Base-by-base conservation (phyloP, 2,888 invertebrate genomes). In the Callosobruchus maculatus region DNA sequence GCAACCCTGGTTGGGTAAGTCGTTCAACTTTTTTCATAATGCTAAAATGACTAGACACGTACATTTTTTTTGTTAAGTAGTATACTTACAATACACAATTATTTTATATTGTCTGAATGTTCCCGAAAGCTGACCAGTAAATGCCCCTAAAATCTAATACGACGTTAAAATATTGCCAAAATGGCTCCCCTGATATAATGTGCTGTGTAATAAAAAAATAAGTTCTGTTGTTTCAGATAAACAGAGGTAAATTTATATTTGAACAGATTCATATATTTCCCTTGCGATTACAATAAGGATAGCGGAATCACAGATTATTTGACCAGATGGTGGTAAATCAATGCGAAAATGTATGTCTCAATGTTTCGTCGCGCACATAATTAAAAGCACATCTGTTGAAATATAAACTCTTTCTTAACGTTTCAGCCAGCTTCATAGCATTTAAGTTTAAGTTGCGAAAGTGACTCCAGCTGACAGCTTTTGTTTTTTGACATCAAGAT, bases 31-130 rank as follows among this genome's bases (percentile, higher is more conserved):
- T 31, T 21, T 20, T n/a, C n/a, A 70, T 67, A 73, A 49, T 73
- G 71, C 73, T 67, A 74, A 77, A 73, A 77, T 74, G 75, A 77
- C 75, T 77, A 80, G 75, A 78, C 76, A 75, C 73, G 70, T 68
- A 76, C 70, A 70, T 70, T 31, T 66, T 71, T 72, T 78, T 76
- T 69, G 73, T 78, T 49, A 49, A 49, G 13, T 13, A n/a, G 3
- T 26, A 49, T 49, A 49, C 49, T 49, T 49, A 49, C 49, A 18
- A 49, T 49, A 49, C 18, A 49, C 49, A 18, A 26, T n/a, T n/a
- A n/a, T 26, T 26, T 26, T 49, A 81, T 81, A 82, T 82, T 80
- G 80, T 82, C 82, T 78, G 80, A 76, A 80, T 82, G 80, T 77
- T 82, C 80, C 81, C 82, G 77, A 81, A 79, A 78, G 76, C 80